Conservation (phyloP, 92 coral and sea anemone genomes). For the Porites rus region DNA sequence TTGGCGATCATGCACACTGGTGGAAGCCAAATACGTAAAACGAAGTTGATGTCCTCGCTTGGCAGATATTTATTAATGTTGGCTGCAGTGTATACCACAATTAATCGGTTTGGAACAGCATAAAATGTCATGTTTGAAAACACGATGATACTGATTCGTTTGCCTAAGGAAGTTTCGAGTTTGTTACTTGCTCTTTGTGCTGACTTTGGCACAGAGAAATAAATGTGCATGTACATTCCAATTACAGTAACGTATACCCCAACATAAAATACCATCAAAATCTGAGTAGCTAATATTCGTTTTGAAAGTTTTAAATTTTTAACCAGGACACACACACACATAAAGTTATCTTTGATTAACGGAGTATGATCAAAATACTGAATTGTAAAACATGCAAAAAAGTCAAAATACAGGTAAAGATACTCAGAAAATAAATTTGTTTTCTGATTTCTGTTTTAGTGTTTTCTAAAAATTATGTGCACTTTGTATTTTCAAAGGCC, state of each 20-base stretch:
- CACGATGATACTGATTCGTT: constrained; percentile 45
- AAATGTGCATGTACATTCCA: constrained; percentile 53
- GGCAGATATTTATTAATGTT: not conserved
- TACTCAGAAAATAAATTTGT: not conserved
- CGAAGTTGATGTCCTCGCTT: constrained; percentile 22
- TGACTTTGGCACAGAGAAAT: constrained; percentile 38
- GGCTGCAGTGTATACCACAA: constrained; percentile 25
- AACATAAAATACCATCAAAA: constrained; percentile 16
- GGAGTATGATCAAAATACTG: constrained; percentile 29
- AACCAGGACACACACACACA: constrained; percentile 48
- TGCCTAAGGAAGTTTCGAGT: constrained; percentile 53
- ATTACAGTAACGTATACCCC: constrained; percentile 34
- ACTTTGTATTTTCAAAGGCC: no score
- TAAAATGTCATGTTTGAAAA: constrained; percentile 53
- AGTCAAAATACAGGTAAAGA: constrained; percentile 33
- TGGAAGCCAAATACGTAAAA: constrained; percentile 62
- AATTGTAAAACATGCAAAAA: constrained; percentile 32
- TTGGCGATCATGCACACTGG: constrained; percentile 64
- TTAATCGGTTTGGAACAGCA: constrained; percentile 44
- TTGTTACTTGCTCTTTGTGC: constrained; percentile 28
- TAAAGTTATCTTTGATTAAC: constrained; percentile 49
- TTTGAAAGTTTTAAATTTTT: constrained; percentile 10
- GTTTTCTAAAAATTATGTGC: no score
- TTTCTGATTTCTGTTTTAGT: no score
- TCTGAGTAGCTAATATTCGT: constrained; percentile 31